phyloP scores from a whole-genome alignment of 2,888 invertebrate genomes.

The Nebria salina region DNA sequence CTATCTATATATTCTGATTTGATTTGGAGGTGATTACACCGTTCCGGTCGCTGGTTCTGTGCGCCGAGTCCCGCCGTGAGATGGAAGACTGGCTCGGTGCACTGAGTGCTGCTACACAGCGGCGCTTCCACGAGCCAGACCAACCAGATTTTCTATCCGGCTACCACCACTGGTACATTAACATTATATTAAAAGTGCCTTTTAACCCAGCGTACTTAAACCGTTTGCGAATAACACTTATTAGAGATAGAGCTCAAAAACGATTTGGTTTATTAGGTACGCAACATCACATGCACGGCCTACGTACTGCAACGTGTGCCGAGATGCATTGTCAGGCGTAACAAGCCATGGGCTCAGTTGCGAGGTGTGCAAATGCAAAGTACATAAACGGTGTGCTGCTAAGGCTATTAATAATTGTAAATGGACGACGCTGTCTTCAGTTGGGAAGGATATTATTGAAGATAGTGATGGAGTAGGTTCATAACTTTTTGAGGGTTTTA shows the following conservation, averaged over 20 bases:
- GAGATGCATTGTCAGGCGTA: slow-evolving; percentile 88
- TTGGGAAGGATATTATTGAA: slow-evolving; percentile 95
- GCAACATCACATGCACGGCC: slow-evolving; percentile 94
- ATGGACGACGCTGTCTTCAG: slow-evolving; percentile 95
- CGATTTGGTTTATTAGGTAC: slow-evolving; percentile 66
- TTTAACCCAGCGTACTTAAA: neutral
- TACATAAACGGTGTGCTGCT: slow-evolving; percentile 93
- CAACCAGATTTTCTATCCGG: slow-evolving; percentile 75
- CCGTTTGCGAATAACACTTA: too few relatives aligned
- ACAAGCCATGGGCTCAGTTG: slow-evolving; percentile 96
- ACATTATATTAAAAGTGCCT: neutral
- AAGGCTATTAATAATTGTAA: slow-evolving; percentile 96
- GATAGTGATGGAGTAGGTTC: slow-evolving; percentile 88
- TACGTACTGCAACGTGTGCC: slow-evolving; percentile 96
- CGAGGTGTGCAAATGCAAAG: slow-evolving; percentile 97
- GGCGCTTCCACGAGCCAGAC: slow-evolving; percentile 67
- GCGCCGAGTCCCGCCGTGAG: slow-evolving; percentile 81
- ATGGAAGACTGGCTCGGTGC: slow-evolving; percentile 95
- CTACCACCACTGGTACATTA: slow-evolving; percentile 73
- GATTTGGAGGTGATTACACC: slow-evolving; percentile 75
- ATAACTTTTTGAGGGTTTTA: neutral
- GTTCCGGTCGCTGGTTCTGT: slow-evolving; percentile 79
- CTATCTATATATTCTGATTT: neutral
- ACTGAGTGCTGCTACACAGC: slow-evolving; percentile 75
- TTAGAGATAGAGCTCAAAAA: too few relatives aligned